Percentiles rank a stretch among this genome's conserved stretches.
These are phyloP conservation scores for Darevskia nairensis DNA, from an alignment of 2,797 vertebrate species.

Conservation along the genomic window DNA sequence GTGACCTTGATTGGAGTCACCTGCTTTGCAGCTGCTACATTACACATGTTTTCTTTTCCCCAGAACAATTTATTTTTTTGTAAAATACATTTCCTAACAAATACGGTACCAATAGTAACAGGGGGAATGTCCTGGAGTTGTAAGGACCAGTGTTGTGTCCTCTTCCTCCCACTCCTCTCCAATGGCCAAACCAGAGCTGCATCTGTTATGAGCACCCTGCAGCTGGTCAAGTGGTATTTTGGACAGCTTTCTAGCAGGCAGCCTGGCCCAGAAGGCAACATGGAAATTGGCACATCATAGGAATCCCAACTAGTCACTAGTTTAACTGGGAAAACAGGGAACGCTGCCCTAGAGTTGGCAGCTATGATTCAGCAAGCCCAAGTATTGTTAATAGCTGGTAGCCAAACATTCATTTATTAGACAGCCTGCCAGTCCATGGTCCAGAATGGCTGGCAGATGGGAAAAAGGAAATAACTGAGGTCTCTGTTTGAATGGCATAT, in stretches of 20 bases:
- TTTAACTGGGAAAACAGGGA: background rate
- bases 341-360: background rate
- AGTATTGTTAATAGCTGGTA: background rate
- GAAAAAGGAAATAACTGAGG: background rate
- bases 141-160: background rate
- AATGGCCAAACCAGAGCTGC: background rate
- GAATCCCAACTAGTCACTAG: background rate
- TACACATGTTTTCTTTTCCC: too few relatives aligned
- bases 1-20: too few relatives aligned
- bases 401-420: background rate
- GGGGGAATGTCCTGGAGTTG: background rate
- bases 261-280: background rate
- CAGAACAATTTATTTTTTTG: too few relatives aligned
- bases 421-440: background rate
- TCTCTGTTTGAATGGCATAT: background rate
- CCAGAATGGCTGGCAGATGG: background rate
- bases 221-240: background rate
- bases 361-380: background rate
- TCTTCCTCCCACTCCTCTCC: background rate
- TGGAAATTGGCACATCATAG: too few relatives aligned
- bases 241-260: background rate
- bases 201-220: background rate
- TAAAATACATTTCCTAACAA: too few relatives aligned
- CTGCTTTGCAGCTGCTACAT: too few relatives aligned
- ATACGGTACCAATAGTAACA: too few relatives aligned